Evolutionary conservation across 1,140 invertebrate genomes (phyloP), one percentile per base, ranked within the genome.

Genomic region (Nasonia vitripennis): DNA sequence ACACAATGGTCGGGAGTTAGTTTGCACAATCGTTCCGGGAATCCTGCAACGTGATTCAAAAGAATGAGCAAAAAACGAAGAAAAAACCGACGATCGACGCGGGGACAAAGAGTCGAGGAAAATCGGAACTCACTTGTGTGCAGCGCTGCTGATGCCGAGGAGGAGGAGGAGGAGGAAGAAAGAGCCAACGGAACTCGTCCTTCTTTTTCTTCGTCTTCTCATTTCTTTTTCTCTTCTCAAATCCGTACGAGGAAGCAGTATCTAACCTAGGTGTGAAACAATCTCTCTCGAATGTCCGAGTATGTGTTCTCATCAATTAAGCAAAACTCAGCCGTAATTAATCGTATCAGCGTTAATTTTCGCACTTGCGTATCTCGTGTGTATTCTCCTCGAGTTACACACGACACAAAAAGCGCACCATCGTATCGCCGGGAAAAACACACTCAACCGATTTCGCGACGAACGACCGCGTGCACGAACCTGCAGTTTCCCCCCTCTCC

Each of bases 21-120:
- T 62, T 78, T 31, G 45, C n/a, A 78, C 77, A 34, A 78, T 34
- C 77, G 51, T 62, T 62, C 77, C 23, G 10, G 4, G 51, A 78
- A 78, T 37, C 27, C 48, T 55, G 12, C 17, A 45, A 48, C 41
- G 41, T 41, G 74, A 77, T 37, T 41, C 34, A 77, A 51, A n/a
- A 45, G 20, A 62, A n/a, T 55, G 17, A 62, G 17, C 4, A 55
- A 17, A 55, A 62, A 62, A 27, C 27, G 27, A 27, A 27, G 27
- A 27, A 20, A 41, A 31, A 41, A 1, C 3, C 31, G 71, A 74
- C n/a, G 31, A 45, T 45, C 48, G 10, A 4, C 5, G 48, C 48
- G 14, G 48, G n/a, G 55, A 62, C 17, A 62, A 62, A 62, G 55
- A 62, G 17, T 55, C 51, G 14, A 55, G 20, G 20, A 62, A 62